Percentiles rank a stretch among this genome's conserved stretches.
Conservation (phyloP, 1,140 invertebrate species). For the Diploscapter pachys region DNA sequence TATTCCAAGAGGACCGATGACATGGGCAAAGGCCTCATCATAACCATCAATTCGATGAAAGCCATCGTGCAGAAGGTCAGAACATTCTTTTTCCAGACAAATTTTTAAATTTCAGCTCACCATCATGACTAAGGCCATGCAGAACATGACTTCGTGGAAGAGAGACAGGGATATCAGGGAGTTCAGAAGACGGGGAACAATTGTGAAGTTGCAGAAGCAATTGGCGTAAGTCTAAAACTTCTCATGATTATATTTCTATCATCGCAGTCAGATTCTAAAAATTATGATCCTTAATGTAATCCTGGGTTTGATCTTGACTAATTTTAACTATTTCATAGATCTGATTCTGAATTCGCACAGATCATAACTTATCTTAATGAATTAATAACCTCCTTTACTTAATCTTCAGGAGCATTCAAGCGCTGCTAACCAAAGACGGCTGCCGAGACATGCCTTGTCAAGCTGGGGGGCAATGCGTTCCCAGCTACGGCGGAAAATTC, state of each 20-base stretch:
- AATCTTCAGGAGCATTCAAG: no score
- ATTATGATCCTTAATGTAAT: no score
- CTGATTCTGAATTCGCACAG: no score
- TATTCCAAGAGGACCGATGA: no score
- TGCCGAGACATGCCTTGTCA: conserved; percentile 68
- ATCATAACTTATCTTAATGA: no score
- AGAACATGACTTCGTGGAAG: conserved; percentile 4
- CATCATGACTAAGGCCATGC: conserved; percentile 1
- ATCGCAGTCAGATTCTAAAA: no score
- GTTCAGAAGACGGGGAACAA: conserved; percentile 9
- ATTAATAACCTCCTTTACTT: no score
- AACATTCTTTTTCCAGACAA: not conserved
- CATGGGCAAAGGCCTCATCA: no score
- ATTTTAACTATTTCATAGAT: no score
- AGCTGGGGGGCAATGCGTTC: conserved; percentile 64
- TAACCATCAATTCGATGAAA: no score
- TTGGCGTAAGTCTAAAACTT: not conserved
- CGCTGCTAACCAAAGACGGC: conserved; percentile 23
- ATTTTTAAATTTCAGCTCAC: not conserved
- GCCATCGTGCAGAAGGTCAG: no score
- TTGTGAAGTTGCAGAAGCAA: conserved; percentile 10
- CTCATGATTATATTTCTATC: not conserved
- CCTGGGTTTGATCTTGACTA: no score
- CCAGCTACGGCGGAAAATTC: conserved; percentile 60
- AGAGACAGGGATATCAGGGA: not conserved